Base-by-base conservation (phyloP, 2,888 invertebrate genomes). In the Drosophila aldrichi region DNA sequence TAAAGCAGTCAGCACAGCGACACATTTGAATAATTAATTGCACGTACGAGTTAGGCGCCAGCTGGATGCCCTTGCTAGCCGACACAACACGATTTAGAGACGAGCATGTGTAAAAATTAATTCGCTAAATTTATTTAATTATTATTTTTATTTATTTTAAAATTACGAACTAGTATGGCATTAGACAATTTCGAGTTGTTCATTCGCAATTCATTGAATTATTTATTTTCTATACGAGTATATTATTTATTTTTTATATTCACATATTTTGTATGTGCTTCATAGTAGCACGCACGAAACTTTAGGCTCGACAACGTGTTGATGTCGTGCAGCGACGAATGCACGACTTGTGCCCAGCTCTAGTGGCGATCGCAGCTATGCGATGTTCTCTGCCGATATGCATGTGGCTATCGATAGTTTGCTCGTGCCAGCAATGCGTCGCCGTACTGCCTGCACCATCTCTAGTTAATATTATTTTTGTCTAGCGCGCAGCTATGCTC, bases 401-500 rank as follows among this genome's bases (percentile, higher is more conserved):
- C 40, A 40, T 48, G 34, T 51, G 68, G 29, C 52, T 41, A 66
- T 67, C 56, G 68, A 67, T 66, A 40, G 34, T 34, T 18, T n/a
- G 25, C 25, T 29, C 40, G 34, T 57, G 52, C 18, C 36, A 41
- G 54, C 34, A 32, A 20, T 49, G 32, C 36, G 41, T 74, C 60
- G 54, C 49, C 46, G 59, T 64, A 49, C 60, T 62, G 65, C 10
- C 54, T 29, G 55, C 41, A 18, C 40, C 38, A 36, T 16, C 16
- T 44, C 25, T 61, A 62, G 60, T 61, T 54, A 12, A 56, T 51
- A 34, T 22, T 29, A 29, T 20, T 54, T 20, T 51, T 66, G 41
- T 41, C 46, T 68, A 69, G 74, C 49, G 64, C 56, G 64, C 61
- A 70, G 60, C 70, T 59, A 63, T 56, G 38, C 51, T 67, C 46